Evolutionary conservation across 2,888 invertebrate species (phyloP), one percentile per base, ranked within the genome.

Genomic region (Hetaerina titia): DNA sequence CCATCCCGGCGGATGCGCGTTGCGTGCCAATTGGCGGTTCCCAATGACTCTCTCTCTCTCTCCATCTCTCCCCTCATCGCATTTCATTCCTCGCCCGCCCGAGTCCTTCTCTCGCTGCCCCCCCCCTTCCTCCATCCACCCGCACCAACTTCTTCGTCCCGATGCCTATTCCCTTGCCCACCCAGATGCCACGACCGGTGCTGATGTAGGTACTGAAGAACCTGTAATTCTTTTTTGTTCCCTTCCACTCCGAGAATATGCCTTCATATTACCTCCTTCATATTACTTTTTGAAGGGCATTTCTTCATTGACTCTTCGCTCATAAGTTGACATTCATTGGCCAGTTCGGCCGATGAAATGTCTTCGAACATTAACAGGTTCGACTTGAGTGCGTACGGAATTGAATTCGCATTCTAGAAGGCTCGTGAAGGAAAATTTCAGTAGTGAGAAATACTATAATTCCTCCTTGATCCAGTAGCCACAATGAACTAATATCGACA

Each of bases 21-120:
- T 64, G 92, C 64, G 92, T 92, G 92, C 92, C 92, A 92, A 92
- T 92, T 74, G 92, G 69, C 56, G 57, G 11, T 58, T 89, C 89
- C n/a, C 89, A 8, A 19, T 15, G 17, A 11, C n/a, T 2, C 57
- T n/a, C 89, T 57, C 69, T 57, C 69, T 69, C 69, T 69, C 69
- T 69, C 69, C 22, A 22, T 64, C 64, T 64, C 64, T 45, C 45
- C 45, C 89, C 56, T 57, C 89, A n/a, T n/a, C 69, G 69, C 69
- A 69, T 69, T 69, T n/a, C 69, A 45, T 89, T 56, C 89, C 56
- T 45, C 89, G 58, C 56, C 57, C 89, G 13, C 69, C n/a, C 69
- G 22, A 69, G 69, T 69, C 69, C n/a, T 69, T 13, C 69, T 19
- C 19, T n/a, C 69, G 19, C 6, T n/a, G 69, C 15, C 69, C 69